These are phyloP conservation scores for Dasyurus viverrinus DNA, from an alignment of 2,113 vertebrate species.

Conservation along the genomic window DNA sequence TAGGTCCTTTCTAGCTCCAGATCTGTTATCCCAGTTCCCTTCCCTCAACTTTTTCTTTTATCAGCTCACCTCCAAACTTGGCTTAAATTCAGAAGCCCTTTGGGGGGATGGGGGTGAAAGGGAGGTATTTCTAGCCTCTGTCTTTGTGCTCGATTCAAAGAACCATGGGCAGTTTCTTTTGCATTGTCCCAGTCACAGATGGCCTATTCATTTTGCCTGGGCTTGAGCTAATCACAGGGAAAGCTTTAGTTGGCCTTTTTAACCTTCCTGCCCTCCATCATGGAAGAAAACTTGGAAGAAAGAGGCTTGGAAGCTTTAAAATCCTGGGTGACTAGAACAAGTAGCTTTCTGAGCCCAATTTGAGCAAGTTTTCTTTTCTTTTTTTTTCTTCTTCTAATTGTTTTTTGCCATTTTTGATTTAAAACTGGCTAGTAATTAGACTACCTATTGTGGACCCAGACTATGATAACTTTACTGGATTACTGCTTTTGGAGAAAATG, in stretches of 20 bases:
- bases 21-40: neutral
- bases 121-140: neutral
- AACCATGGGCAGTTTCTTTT: neutral
- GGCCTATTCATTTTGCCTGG: neutral
- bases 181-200: neutral
- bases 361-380: neutral
- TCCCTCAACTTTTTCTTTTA: neutral
- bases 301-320: neutral
- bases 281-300: neutral
- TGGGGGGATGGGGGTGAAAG: neutral
- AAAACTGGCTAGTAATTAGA: neutral
- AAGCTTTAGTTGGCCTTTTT: neutral
- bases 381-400: no score
- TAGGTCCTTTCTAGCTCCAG: neutral
- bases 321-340: neutral
- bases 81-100: neutral
- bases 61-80: neutral
- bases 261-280: neutral
- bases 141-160: neutral
- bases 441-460: neutral
- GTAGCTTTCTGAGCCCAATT: neutral
- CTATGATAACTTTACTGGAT: neutral
- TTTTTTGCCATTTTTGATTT: neutral
- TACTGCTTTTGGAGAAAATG: neutral
- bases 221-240: neutral